A percentile compares a stretch with the other conserved stretches of the same genome.
phyloP scores from a whole-genome alignment of 2,113 vertebrate species.

The Calidris pygmaea region DNA sequence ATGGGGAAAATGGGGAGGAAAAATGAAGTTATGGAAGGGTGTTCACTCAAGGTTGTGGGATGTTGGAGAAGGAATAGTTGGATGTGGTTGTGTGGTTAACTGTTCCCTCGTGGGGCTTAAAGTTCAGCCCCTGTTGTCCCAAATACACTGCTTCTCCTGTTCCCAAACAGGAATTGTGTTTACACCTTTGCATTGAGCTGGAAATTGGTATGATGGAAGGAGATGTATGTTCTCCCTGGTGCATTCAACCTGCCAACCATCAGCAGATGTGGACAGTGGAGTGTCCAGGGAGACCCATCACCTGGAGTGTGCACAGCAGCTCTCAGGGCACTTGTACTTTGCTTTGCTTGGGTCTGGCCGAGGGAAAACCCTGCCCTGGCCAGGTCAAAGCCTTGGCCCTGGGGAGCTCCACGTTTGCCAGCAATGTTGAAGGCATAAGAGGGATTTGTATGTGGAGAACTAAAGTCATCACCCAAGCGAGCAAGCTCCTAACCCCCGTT shows the following conservation, averaged over 20 bases:
- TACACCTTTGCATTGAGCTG: background rate
- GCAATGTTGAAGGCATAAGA: fast-evolving
- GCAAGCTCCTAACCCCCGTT: fast-evolving
- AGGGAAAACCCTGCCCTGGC: background rate
- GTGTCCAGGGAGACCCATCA: background rate
- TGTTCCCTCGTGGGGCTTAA: background rate
- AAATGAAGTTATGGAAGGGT: background rate
- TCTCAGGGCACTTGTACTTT: background rate
- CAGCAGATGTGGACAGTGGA: fast-evolving
- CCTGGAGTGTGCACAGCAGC: background rate
- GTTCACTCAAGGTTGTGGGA: background rate
- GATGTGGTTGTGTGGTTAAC: background rate
- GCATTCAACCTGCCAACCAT: background rate
- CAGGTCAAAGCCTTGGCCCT: fast-evolving
- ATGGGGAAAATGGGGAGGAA: background rate
- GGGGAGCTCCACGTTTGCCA: background rate
- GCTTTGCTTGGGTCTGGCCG: background rate
- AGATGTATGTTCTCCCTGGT: background rate
- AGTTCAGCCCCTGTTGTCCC: background rate
- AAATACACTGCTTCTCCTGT: fast-evolving
- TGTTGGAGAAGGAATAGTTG: background rate
- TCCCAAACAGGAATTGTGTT: background rate
- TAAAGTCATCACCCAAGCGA: fast-evolving
- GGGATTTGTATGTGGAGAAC: background rate
- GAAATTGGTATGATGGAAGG: background rate